These are phyloP conservation scores for Epinotia ramella DNA, from an alignment of 2,888 invertebrate species.

Conservation along the genomic window DNA sequence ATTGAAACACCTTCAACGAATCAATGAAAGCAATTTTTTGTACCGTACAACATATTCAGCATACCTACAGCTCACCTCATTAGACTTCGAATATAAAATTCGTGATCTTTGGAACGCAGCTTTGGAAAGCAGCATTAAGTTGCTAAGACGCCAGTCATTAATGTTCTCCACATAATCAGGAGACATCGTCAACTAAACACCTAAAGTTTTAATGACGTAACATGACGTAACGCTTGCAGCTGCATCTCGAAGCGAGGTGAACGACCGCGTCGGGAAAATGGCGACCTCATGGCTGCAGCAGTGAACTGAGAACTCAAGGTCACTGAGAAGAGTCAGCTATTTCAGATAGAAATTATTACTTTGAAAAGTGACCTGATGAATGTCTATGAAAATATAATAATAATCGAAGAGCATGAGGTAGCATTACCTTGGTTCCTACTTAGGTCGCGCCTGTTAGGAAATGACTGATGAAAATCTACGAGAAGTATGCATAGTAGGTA, in stretches of 20 bases:
- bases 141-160: background rate
- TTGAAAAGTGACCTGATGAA: no score
- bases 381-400: no score
- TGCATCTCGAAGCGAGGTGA: constrained; percentile 64
- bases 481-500: background rate
- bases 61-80: no score
- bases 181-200: constrained; percentile 11
- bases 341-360: no score
- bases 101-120: no score
- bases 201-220: constrained; percentile 33
- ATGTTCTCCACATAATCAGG: constrained; percentile 5
- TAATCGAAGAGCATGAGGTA: no score
- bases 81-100: no score
- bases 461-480: background rate
- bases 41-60: no score
- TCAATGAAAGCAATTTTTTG: no score
- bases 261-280: constrained; percentile 54
- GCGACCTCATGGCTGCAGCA: constrained; percentile 42
- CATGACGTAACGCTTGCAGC: constrained; percentile 40
- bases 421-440: no score
- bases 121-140: background rate
- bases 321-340: constrained; percentile 1
- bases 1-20: no score
- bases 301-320: constrained; percentile 33
- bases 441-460: no score